These are phyloP conservation scores for Netelia melanura DNA, from an alignment of 2,888 invertebrate genomes.

Conservation along the genomic window DNA sequence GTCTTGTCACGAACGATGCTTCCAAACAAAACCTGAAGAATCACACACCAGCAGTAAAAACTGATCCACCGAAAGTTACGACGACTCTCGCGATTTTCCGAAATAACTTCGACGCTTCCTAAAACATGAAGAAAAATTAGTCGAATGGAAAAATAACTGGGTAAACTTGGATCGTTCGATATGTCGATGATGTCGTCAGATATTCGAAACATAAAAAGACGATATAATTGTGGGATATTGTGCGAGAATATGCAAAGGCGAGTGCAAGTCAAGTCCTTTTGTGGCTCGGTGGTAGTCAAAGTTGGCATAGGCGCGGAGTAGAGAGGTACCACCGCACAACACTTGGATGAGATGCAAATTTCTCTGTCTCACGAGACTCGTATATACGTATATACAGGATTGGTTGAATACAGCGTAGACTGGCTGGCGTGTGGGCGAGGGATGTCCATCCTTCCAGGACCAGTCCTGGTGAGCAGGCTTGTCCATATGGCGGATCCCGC, in stretches of 20 bases:
- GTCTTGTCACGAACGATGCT: neutral
- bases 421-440: constrained; percentile 77
- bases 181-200: constrained; percentile 16
- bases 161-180: neutral
- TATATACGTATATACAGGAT: neutral
- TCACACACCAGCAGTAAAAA: neutral
- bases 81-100: neutral
- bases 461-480: constrained; percentile 65
- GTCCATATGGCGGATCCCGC: neutral
- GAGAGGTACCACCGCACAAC: constrained; percentile 4
- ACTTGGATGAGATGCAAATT: constrained; percentile 77
- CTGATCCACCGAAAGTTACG: neutral
- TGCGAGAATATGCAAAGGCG: constrained; percentile 10
- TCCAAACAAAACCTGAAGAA: constrained; percentile 14
- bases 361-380: constrained; percentile 73
- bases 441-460: constrained; percentile 78
- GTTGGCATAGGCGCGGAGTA: constrained; percentile 20
- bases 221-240: neutral
- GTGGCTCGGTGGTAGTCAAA: constrained; percentile 45
- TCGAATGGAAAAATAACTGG: neutral
- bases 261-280: constrained; percentile 50
- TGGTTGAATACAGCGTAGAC: neutral
- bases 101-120: no score
- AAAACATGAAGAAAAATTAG: neutral
- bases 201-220: neutral